phyloP scores from a whole-genome alignment of 2,888 invertebrate genomes.

The Uloborus plumipes region DNA sequence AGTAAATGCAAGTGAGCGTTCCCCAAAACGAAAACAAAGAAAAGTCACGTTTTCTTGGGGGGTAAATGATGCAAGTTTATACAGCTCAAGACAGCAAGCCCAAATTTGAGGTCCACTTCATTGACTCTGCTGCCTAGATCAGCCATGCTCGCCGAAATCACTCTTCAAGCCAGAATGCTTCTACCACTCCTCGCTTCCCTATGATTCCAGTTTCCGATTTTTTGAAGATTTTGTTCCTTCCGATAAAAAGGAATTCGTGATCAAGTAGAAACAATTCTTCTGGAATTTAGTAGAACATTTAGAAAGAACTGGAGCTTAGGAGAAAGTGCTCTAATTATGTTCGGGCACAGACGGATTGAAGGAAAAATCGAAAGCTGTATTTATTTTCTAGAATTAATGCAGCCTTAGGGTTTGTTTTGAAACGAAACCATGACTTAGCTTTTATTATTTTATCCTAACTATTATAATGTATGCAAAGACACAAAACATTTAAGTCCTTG shows the following conservation, averaged over 20 bases:
- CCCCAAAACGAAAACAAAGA: slow-evolving; percentile 17
- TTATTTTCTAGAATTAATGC: no score
- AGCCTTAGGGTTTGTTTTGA: no score
- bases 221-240: slow-evolving; percentile 35
- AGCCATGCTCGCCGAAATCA: slow-evolving; percentile 25
- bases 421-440: no score
- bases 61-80: slow-evolving; percentile 55
- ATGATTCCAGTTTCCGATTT: slow-evolving; percentile 19
- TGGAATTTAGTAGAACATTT: neutral
- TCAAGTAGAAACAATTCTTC: slow-evolving; percentile 35
- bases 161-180: slow-evolving; percentile 28
- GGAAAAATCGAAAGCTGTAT: no score
- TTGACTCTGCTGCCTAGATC: slow-evolving; percentile 33
- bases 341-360: no score
- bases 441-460: no score
- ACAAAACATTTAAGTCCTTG: no score
- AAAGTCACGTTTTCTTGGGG: slow-evolving; percentile 50
- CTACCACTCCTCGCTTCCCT: slow-evolving; percentile 16
- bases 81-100: slow-evolving; percentile 30
- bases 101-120: slow-evolving; percentile 50
- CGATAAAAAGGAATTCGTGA: slow-evolving; percentile 42
- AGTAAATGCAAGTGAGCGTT: slow-evolving; percentile 28
- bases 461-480: no score
- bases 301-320: no score
- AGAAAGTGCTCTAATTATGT: no score